Conservation (phyloP, 2,113 vertebrate genomes). For the Haemorhous mexicanus region DNA sequence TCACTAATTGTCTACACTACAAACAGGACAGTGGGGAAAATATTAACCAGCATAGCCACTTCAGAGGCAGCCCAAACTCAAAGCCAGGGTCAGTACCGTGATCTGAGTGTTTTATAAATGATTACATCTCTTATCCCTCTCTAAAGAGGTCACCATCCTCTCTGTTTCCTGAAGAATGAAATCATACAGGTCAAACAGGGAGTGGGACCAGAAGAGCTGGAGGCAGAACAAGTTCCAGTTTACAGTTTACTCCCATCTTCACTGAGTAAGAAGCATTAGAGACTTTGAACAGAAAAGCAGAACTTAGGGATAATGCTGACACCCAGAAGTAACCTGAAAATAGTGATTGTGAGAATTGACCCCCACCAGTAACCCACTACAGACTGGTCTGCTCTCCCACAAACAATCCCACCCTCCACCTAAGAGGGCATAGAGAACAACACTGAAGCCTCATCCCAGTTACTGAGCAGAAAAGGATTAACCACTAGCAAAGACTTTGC, state of each 20-base stretch:
- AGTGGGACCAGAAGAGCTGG: not conserved
- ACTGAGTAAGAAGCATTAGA: not conserved
- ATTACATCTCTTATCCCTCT: not conserved
- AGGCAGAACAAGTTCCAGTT: not conserved
- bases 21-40: not conserved
- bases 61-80: not conserved
- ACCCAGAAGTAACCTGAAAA: not conserved
- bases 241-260: not conserved
- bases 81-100: not conserved
- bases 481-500: not conserved
- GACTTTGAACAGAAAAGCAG: not conserved
- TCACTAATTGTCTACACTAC: not conserved
- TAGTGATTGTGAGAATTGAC: fast-evolving
- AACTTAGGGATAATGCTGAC: not conserved
- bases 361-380: not conserved
- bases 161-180: not conserved
- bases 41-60: not conserved
- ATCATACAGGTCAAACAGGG: not conserved
- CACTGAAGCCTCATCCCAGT: not conserved
- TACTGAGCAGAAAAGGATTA: slow-evolving; percentile 13
- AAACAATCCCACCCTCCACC: not conserved
- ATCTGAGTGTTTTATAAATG: not conserved
- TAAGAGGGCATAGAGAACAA: not conserved
- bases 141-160: not conserved
- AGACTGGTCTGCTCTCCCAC: not conserved